These are phyloP conservation scores for Ceryle rudis DNA, from an alignment of 2,797 vertebrate genomes.

Conservation along the genomic window DNA sequence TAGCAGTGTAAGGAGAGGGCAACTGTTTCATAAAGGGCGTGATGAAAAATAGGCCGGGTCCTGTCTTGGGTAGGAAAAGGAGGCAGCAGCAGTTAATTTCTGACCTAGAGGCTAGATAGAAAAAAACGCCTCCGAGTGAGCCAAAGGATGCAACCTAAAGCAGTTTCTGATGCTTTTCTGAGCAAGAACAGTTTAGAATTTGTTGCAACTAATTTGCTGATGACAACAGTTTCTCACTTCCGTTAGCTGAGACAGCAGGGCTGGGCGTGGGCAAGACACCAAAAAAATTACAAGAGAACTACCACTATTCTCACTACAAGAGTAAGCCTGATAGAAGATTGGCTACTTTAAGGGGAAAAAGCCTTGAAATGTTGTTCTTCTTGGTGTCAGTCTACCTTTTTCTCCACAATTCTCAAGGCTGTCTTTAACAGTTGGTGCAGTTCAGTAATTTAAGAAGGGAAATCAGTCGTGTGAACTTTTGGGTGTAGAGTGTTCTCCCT, in stretches of 20 bases:
- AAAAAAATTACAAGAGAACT: background rate
- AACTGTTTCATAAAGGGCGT: background rate
- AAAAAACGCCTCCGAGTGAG: background rate
- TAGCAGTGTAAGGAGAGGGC: background rate
- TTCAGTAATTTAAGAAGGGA: background rate
- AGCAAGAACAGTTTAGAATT: conserved; percentile 10
- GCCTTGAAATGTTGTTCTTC: background rate
- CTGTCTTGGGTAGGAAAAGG: background rate
- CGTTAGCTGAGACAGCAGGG: background rate
- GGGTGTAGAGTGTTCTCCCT: background rate
- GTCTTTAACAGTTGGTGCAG: background rate
- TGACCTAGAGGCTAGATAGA: background rate
- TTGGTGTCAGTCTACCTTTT: background rate
- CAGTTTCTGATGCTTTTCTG: background rate
- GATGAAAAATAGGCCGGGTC: background rate
- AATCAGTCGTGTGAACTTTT: background rate
- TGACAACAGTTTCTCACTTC: background rate
- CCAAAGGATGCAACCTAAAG: background rate
- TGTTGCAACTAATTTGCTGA: background rate
- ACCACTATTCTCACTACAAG: background rate
- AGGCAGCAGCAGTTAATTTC: background rate
- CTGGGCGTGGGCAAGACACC: background rate
- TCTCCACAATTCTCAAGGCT: background rate
- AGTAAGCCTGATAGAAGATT: background rate
- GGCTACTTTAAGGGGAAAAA: background rate